These are phyloP conservation scores for Eciton burchellii DNA, from an alignment of 1,140 invertebrate species.

Conservation along the genomic window DNA sequence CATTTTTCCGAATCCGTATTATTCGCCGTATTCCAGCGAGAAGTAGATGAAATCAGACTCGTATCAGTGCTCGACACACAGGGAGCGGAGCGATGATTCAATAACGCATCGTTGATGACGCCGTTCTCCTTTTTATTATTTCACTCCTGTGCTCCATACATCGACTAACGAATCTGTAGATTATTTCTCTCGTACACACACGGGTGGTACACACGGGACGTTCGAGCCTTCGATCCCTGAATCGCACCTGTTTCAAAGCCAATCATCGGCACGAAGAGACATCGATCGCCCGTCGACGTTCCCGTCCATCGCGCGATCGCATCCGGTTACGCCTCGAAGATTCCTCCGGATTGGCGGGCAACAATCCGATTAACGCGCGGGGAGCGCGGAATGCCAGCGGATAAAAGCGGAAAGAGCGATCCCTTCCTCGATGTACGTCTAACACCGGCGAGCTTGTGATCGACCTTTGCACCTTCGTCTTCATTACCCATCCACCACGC, in stretches of 20 bases:
- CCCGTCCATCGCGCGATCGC: conserved; percentile 14
- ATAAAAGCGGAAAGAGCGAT: conserved; percentile 55
- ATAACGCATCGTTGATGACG: no score
- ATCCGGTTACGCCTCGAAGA: conserved; percentile 41
- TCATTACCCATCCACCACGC: conserved; percentile 71
- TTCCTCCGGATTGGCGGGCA: conserved; percentile 15
- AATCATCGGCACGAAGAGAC: conserved; percentile 22
- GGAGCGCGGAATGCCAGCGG: conserved; percentile 17
- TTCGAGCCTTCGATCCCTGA: neutral
- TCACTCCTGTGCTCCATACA: neutral
- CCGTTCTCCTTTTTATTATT: neutral
- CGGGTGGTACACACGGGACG: neutral
- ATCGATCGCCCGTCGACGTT: conserved; percentile 35
- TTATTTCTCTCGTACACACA: neutral
- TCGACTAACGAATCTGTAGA: conserved; percentile 7
- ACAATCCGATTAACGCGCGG: conserved; percentile 58
- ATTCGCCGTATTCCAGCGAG: neutral
- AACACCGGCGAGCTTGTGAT: conserved; percentile 62
- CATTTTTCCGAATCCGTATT: neutral
- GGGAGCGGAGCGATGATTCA: neutral
- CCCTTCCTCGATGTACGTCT: conserved; percentile 62
- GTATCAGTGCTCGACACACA: no score
- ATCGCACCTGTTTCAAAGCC: conserved; percentile 3
- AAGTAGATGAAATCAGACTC: no score
- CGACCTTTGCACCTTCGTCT: conserved; percentile 74